phyloP scores from a whole-genome alignment of 2,113 vertebrate species.

The Chloropsis cyanopogon region DNA sequence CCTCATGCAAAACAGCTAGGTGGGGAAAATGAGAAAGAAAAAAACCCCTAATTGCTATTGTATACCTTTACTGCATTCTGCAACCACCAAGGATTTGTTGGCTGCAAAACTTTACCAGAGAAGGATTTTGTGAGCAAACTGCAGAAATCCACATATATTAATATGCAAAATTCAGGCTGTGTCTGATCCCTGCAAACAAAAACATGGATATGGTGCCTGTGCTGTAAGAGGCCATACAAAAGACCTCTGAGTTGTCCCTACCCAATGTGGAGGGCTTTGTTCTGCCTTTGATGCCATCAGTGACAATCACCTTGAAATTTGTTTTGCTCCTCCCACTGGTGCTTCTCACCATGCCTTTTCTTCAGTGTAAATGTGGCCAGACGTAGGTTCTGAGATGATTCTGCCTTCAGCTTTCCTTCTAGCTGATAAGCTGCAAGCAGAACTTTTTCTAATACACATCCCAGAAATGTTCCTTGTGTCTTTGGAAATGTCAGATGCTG shows the following conservation, averaged over 20 bases:
- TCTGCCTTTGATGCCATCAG: not conserved
- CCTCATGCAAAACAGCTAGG: not conserved
- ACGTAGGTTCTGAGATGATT: not conserved
- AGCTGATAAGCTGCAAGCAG: not conserved
- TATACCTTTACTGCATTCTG: not conserved
- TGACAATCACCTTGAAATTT: not conserved
- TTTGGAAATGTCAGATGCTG: not conserved
- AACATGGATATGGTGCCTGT: not conserved
- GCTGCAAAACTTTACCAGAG: not conserved
- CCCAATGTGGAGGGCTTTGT: not conserved
- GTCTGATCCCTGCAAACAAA: not conserved
- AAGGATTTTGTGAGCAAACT: not conserved
- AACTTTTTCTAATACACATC: not conserved
- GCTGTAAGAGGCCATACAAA: not conserved
- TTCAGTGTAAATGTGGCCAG: not conserved
- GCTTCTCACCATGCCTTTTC: not conserved
- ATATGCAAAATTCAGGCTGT: not conserved
- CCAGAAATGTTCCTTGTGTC: not conserved
- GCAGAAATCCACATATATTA: not conserved
- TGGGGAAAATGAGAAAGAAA: not conserved
- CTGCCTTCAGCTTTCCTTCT: not conserved
- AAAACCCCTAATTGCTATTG: not conserved
- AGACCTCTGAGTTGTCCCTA: not conserved
- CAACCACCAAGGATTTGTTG: not conserved
- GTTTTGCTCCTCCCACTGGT: not conserved